Base-by-base conservation (phyloP, 2,888 invertebrate genomes). In the Carcina quercana region DNA sequence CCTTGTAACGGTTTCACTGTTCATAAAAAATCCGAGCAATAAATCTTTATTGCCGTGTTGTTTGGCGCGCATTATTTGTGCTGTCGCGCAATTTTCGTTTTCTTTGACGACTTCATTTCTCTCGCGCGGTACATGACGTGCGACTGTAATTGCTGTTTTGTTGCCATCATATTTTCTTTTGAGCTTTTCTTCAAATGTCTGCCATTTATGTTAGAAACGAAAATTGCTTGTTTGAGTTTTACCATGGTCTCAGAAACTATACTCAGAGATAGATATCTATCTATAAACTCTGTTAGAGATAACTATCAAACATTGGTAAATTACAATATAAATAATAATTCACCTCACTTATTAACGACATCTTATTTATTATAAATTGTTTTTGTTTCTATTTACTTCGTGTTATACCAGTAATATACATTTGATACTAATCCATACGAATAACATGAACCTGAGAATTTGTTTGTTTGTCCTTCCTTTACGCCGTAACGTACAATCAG, bases 41-140 rank as follows among this genome's bases (percentile, higher is more conserved):
- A 79, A 76, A 79, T 80, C 72, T 78, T 76, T 79, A 79, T 74
- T 69, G 74, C 65, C 62, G 59, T 69, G 75, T 73, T 78, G 72
- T 76, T 78, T 73, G 70, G 55, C 57, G 58, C 63, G 59, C 68
- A 68, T 74, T 76, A 74, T 75, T 80, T 75, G 69, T 71, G 71
- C 63, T 56, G 54, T 51, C 52, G 60, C 69, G 66, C 71, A 65
- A 72, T 74, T 75, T 73, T 68, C 64, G 54, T 60, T 62, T 59
- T 53, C 66, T 74, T 72, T 72, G 72, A 75, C 62, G 65, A 73
- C 66, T 68, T 70, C 64, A 73, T 73, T 62, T 65, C 56, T 53
- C 45, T 39, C 34, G 26, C 19, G 29, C 28, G 44, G 47, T 51
- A 58, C n/a, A n/a, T n/a, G n/a, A n/a, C n/a, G n/a, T 52, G 47